Evolutionary conservation across 2,113 vertebrate genomes (phyloP), one percentile per base, ranked within the genome.

Genomic region (Geococcyx californianus): DNA sequence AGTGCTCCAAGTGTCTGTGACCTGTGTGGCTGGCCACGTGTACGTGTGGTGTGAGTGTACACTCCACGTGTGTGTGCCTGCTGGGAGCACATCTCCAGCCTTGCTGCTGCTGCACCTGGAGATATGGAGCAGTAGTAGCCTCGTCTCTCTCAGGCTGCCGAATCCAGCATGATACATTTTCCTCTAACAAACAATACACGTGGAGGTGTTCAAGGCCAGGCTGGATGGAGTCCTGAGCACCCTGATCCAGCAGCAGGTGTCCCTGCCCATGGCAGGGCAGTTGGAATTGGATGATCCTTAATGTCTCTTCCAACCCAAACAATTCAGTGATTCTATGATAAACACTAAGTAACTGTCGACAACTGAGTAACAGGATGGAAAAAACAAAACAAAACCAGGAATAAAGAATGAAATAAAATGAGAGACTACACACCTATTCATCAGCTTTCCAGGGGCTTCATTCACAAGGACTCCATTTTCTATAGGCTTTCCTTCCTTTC

Each of bases 381-480:
- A 34, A 31, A 26, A 42, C 7, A 12, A 4, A 12, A 4, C n/a
- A n/a, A n/a, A n/a, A n/a, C n/a, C n/a, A n/a, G n/a, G n/a, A n/a
- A n/a, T n/a, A n/a, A n/a, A n/a, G n/a, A n/a, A n/a, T n/a, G n/a
- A n/a, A n/a, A n/a, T n/a, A n/a, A n/a, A n/a, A n/a, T n/a, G n/a
- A n/a, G 7, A 54, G 16, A 40, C 21, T 16, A 89, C 97, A 58
- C 23, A 98, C 98, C 98, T 97, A 52, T 96, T 94, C 24, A 98
- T 66, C 33, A 86, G 2, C 36, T 88, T 98, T 33, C 94, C 96
- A 6, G 92, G 7, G 1, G 42, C 31, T 42, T 98, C 98, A 0
- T n/a, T 97, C 42, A 97, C 83, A 23, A 98, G 91, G 9, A 97
- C 64, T 36, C 99, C 98, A 3, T 99, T 99, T 91, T 99, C 99